Evolutionary conservation across 2,888 invertebrate species (phyloP).

Genomic region (Ariolimax columbianus): DNA sequence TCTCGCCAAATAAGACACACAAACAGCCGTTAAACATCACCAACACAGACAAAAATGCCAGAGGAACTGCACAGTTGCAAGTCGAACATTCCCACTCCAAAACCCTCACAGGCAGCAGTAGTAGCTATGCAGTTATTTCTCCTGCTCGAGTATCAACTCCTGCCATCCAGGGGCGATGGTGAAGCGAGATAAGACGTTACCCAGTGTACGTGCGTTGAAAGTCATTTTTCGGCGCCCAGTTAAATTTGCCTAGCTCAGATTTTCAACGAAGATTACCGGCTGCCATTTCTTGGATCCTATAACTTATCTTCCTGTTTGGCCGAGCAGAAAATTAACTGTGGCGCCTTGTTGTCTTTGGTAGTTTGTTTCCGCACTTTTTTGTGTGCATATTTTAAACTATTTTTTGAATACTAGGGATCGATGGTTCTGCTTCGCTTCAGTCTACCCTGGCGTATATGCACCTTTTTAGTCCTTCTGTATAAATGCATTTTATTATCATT

Average conservation of each 20-base stretch:
- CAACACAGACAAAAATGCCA: too few species aligned
- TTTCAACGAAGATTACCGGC: conserved; percentile 5
- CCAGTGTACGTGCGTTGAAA: conserved; percentile 1
- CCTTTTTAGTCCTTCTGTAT: too few species aligned
- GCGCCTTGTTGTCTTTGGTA: conserved; percentile 3
- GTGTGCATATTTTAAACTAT: not conserved
- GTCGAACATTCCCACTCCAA: not conserved
- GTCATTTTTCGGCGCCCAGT: conserved; percentile 19
- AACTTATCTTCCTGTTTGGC: conserved; percentile 6
- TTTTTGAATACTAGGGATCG: not conserved
- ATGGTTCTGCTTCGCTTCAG: too few species aligned
- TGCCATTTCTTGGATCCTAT: not conserved
- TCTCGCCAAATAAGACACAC: too few species aligned
- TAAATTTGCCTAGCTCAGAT: conserved; percentile 24
- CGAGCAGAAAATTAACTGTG: conserved; percentile 20
- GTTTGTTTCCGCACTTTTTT: not conserved
- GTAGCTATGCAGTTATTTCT: not conserved
- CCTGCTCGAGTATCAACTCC: not conserved
- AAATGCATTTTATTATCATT: too few species aligned
- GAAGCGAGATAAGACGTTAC: conserved; percentile 11
- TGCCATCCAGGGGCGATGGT: conserved; percentile 1
- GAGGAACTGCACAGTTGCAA: not conserved
- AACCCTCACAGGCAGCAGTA: not conserved
- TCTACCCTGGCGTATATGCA: too few species aligned
- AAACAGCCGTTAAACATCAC: too few species aligned